Evolutionary conservation across 2,113 vertebrate species (phyloP).

Genomic region (Penelope pileata): DNA sequence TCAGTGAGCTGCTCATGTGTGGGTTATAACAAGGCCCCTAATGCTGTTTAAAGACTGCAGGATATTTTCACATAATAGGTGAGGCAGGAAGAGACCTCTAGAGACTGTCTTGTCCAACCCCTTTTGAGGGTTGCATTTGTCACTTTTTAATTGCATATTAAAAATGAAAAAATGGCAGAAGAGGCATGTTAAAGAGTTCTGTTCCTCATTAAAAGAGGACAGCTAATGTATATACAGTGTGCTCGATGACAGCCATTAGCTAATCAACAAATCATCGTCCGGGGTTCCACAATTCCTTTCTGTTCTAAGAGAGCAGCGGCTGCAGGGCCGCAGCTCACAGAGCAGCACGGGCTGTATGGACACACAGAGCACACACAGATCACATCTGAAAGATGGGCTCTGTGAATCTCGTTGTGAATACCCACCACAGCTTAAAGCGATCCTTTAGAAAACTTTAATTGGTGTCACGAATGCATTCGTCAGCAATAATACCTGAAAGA

Average conservation of each 20-base stretch:
- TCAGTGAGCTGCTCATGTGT: background rate
- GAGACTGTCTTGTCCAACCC: background rate
- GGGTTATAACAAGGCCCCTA: background rate
- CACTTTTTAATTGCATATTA: constrained; percentile 38
- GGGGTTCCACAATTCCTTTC: background rate
- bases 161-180: constrained; percentile 1
- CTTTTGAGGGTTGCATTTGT: constrained; percentile 6
- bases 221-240: background rate
- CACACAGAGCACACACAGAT: background rate
- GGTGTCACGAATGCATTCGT: background rate
- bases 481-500: background rate
- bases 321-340: background rate
- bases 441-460: background rate
- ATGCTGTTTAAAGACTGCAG: background rate
- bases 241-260: constrained; percentile 29
- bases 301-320: background rate
- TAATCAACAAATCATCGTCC: constrained; percentile 17
- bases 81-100: background rate
- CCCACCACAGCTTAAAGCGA: background rate
- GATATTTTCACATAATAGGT: background rate
- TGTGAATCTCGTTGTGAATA: background rate
- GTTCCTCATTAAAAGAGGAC: constrained; percentile 47
- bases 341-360: background rate
- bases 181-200: background rate
- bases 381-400: background rate